Evolutionary conservation across 2,113 vertebrate species (phyloP).

Genomic region (Phrynocephalus versicolor): DNA sequence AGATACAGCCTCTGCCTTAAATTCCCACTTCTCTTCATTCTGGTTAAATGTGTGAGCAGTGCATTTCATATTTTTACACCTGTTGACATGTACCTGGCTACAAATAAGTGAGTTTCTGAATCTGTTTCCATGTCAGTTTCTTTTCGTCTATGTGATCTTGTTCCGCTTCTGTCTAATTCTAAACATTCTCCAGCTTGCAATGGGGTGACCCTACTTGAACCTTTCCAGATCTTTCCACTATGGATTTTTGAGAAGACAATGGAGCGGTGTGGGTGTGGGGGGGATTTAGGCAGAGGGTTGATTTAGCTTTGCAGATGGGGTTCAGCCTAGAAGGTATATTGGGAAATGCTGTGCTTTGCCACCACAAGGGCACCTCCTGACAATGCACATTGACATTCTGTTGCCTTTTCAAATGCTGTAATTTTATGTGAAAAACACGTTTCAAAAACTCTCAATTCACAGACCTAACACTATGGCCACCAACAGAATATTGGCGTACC

Average conservation of each 20-base stretch:
- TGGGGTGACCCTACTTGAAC: slow-evolving; percentile 1
- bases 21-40: slow-evolving; percentile 6
- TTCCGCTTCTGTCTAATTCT: background rate
- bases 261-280: too few relatives aligned
- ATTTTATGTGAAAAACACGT: background rate
- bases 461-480: background rate
- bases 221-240: background rate
- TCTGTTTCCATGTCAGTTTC: background rate
- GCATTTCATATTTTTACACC: accelerated
- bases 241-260: background rate
- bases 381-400: background rate
- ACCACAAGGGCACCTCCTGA: background rate
- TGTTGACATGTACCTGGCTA: background rate
- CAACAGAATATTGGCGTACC: background rate
- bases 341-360: background rate
- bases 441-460: background rate
- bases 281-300: background rate
- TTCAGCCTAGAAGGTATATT: background rate
- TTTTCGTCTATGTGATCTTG: background rate
- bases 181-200: background rate
- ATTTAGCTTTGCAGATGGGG: background rate
- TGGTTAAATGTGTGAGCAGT: slow-evolving; percentile 14
- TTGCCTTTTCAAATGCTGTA: background rate
- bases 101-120: background rate
- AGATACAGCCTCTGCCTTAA: slow-evolving; percentile 32